These are phyloP conservation scores for Eulemur coronatus DNA, from an alignment of 2,797 vertebrate species.

Conservation along the genomic window DNA sequence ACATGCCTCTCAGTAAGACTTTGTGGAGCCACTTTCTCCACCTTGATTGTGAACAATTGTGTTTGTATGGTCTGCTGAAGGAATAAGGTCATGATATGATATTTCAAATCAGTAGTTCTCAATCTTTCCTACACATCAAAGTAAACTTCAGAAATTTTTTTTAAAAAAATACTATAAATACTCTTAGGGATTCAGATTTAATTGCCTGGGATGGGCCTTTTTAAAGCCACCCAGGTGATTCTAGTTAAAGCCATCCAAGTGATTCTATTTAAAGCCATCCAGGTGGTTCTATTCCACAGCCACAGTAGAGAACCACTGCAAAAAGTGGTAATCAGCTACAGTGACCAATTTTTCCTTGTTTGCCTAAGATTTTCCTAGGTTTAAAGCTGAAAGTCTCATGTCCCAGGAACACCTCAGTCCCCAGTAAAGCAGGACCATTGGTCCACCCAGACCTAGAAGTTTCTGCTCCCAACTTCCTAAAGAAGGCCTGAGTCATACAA, in stretches of 20 bases:
- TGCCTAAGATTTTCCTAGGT: not conserved
- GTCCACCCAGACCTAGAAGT: not conserved
- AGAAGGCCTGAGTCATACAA: not conserved
- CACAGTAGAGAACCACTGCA: not conserved
- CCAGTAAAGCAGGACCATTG: not conserved
- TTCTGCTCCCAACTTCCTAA: not conserved
- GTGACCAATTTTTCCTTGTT: not conserved
- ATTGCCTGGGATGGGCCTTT: not conserved
- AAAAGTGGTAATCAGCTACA: not conserved
- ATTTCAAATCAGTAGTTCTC: not conserved
- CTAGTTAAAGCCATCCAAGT: not conserved
- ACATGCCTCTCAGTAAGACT: slow-evolving; percentile 51
- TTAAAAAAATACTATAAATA: not conserved
- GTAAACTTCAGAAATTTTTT: not conserved
- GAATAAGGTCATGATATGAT: not conserved
- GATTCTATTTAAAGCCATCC: not conserved
- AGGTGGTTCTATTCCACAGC: not conserved
- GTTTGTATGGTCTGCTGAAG: not conserved
- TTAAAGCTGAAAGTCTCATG: not conserved
- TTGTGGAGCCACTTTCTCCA: not conserved
- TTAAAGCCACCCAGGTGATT: not conserved
- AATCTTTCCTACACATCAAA: not conserved
- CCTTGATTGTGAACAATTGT: slow-evolving; percentile 39
- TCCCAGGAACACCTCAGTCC: not conserved
- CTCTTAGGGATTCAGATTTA: not conserved